Conservation (phyloP, 2,888 invertebrate species). For the Xylota sylvarum region DNA sequence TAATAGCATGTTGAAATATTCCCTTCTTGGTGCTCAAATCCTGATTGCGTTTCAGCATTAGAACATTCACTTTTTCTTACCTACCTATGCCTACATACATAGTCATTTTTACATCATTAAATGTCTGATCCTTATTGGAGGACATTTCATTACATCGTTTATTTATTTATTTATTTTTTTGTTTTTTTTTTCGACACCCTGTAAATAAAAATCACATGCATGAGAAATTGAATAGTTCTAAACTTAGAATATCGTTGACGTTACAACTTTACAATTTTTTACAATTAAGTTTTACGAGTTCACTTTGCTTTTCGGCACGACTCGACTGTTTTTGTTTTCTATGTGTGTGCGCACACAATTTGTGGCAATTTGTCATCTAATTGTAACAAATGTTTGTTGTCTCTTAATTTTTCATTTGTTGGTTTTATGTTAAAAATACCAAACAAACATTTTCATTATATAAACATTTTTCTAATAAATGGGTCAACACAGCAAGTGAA, state of each 20-base stretch:
- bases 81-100: too few relatives aligned
- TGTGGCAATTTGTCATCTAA: constrained; percentile 37
- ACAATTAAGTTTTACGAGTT: constrained; percentile 41
- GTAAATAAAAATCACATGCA: constrained; percentile 21
- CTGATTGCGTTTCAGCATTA: too few relatives aligned
- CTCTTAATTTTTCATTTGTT: constrained; percentile 4
- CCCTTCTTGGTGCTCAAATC: too few relatives aligned
- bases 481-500: constrained; percentile 60
- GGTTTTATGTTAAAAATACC: neutral
- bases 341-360: constrained; percentile 11
- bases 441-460: constrained; percentile 20
- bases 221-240: constrained; percentile 14
- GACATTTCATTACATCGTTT: too few relatives aligned
- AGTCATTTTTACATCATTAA: too few relatives aligned
- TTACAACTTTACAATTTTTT: constrained; percentile 40
- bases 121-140: too few relatives aligned
- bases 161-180: too few relatives aligned
- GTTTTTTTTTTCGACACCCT: constrained; percentile 38
- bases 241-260: constrained; percentile 46
- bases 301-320: constrained; percentile 2
- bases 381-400: constrained; percentile 23
- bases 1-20: too few relatives aligned
- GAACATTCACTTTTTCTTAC: too few relatives aligned
- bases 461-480: constrained; percentile 53
- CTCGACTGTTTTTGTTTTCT: constrained; percentile 12